These are phyloP conservation scores for Sceliomorpha sp. DNA, from an alignment of 2,888 invertebrate species.

Conservation along the genomic window DNA sequence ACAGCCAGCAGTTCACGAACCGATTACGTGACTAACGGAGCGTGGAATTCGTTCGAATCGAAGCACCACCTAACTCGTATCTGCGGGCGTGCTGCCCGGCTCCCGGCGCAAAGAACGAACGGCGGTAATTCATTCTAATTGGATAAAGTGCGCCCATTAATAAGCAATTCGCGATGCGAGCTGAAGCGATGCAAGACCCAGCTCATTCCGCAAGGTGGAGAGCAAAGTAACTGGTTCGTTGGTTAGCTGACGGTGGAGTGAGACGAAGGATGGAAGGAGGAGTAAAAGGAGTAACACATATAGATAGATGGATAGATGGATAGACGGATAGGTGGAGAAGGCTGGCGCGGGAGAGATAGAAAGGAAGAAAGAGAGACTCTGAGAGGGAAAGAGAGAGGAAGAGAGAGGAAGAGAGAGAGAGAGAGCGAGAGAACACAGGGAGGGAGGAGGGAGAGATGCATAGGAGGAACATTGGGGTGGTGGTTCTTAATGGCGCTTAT, in stretches of 20 bases:
- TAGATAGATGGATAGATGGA: constrained; percentile 47
- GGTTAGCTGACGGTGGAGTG: constrained; percentile 37
- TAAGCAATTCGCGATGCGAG: constrained; percentile 71
- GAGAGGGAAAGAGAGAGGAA: constrained; percentile 22
- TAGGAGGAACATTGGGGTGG: constrained; percentile 59
- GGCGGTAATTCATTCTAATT: constrained; percentile 75
- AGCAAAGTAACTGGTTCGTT: constrained; percentile 48
- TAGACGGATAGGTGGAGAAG: constrained; percentile 42
- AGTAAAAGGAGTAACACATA: constrained; percentile 35
- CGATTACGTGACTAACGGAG: constrained; percentile 53
- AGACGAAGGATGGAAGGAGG: constrained; percentile 30
- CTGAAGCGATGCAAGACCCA: constrained; percentile 37
- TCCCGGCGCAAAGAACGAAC: constrained; percentile 60
- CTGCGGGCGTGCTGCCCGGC: constrained; percentile 36
- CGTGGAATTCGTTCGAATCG: constrained; percentile 46
- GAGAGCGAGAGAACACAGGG: constrained; percentile 57
- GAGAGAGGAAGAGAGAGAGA: constrained; percentile 36
- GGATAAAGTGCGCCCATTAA: constrained; percentile 72
- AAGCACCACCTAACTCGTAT: constrained; percentile 39
- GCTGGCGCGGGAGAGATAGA: constrained; percentile 34
- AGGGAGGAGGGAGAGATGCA: constrained; percentile 51
- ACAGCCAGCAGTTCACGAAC: constrained; percentile 24
- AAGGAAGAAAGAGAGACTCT: constrained; percentile 27
- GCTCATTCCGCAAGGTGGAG: constrained; percentile 48
- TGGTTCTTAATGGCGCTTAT: constrained; percentile 78